Base-by-base conservation (phyloP, 37 sponge, comb jelly and placozoan genomes). In the Ephydatia muelleri region DNA sequence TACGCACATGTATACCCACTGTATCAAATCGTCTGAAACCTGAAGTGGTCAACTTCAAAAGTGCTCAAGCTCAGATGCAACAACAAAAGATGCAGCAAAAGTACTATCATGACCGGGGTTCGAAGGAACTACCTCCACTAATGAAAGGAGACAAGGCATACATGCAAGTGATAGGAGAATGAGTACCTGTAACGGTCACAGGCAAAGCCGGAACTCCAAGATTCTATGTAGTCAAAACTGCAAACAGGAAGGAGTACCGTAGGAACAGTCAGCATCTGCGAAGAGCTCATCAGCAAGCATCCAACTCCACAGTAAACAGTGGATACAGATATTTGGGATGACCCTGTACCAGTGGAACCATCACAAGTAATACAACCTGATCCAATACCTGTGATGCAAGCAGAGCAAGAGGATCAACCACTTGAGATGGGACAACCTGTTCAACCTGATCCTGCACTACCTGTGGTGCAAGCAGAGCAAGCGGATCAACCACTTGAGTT, bases 1-100 rank as follows among this genome's bases (percentile, higher is more conserved):
- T 80, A 31, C 67, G 85, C 33, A 83, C 89, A 23, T 79, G 79
- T 68, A 39, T 88, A 37, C 89, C 89, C 33, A 78, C 66, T 25
- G 32, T 37, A 6, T 0, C 75, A 70, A 73, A 83, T 23, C 79
- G 40, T 38, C 78, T 67, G 38, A 32, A 33, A 37, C 89, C 80
- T 29, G n/a, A 70, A 65, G 43, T 78, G 30, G 84, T 80, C 23
- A 80, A 77, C 67, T 23, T 16, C 31, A 26, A 23, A 33, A 13
- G 12, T 0, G 65, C 83, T 13, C 16, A 47, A 33, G 30, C 30
- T 25, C 68, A 80, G 78, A 84, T 83, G 23, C 30, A 83, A 31
- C 30, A 77, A 67, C 26, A 25, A 26, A 78, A 83, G 78, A 16
- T n/a, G 38, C 67, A 38, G 37, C 83, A 82, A 65, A 83, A 88